Percentiles rank a stretch among this genome's conserved stretches.
These are phyloP conservation scores for Steromphala cineraria DNA, from an alignment of 2,888 invertebrate species.

Conservation along the genomic window DNA sequence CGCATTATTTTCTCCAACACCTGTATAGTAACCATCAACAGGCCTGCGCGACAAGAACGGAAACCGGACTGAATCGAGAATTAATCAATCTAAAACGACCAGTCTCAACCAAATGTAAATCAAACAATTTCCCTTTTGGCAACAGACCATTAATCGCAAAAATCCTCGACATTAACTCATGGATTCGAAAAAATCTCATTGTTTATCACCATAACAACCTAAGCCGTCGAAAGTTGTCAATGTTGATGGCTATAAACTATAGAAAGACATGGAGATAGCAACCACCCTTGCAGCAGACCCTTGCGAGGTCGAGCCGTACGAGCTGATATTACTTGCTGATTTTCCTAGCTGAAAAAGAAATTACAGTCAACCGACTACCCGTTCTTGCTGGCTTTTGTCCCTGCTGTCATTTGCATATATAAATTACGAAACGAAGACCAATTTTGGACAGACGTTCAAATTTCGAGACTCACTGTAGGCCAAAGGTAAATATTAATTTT, in stretches of 20 bases:
- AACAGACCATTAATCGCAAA: neutral
- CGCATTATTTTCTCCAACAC: too few relatives aligned
- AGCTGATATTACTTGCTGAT: neutral
- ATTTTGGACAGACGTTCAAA: neutral
- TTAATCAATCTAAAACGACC: neutral
- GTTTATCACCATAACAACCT: neutral
- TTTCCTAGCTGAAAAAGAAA: neutral
- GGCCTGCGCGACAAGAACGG: neutral
- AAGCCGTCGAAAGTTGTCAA: neutral
- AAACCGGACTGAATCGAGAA: neutral
- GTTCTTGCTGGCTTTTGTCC: neutral
- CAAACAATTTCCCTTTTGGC: neutral
- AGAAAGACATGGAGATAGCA: neutral
- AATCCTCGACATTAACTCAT: neutral
- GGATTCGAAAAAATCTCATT: neutral
- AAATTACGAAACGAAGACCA: neutral
- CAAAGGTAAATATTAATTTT: conserved; percentile 8
- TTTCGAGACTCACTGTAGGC: neutral
- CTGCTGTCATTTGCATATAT: neutral
- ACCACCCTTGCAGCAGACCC: neutral
- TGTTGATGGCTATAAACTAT: conserved; percentile 5
- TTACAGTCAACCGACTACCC: neutral
- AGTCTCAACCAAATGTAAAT: neutral
- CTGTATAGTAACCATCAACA: too few relatives aligned
- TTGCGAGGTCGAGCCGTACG: neutral